Percentiles rank a stretch among this genome's conserved stretches.
These are phyloP conservation scores for Muntiacus reevesi DNA, from an alignment of 2,113 vertebrate genomes.

Conservation along the genomic window DNA sequence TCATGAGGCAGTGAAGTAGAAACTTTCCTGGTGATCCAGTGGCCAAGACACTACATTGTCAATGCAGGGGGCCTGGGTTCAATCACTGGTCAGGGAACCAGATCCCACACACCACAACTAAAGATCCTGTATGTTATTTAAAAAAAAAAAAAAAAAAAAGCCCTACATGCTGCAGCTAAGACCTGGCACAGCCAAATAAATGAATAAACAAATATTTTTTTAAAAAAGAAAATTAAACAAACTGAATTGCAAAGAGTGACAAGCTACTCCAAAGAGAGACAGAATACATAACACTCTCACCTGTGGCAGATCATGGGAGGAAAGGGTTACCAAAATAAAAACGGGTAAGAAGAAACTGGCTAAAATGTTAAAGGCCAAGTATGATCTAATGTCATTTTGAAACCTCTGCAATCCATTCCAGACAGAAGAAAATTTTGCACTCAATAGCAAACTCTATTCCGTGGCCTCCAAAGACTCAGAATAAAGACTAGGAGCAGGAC, in stretches of 20 bases:
- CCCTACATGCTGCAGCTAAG: not conserved
- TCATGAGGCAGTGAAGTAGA: not conserved
- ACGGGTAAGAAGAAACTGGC: not conserved
- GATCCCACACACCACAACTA: not conserved
- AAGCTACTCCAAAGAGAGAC: not conserved
- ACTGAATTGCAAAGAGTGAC: not conserved
- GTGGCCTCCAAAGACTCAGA: not conserved
- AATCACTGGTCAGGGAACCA: not conserved
- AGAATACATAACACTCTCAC: not conserved
- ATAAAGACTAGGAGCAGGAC: not conserved
- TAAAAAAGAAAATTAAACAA: not conserved
- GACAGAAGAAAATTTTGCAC: not conserved
- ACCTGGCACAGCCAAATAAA: not conserved
- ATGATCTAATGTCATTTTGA: not conserved
- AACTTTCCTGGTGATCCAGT: not conserved
- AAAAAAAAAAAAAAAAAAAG: not conserved
- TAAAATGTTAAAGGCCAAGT: not conserved
- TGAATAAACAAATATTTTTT: not conserved
- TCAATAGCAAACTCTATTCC: not conserved
- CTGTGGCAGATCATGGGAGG: not conserved
- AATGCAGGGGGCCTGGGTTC: not conserved
- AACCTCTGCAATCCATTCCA: not conserved
- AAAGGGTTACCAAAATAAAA: not conserved
- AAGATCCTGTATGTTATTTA: not conserved
- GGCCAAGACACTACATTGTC: not conserved